Base-by-base conservation (phyloP, 2,888 invertebrate genomes). In the Aporophyla nigra region DNA sequence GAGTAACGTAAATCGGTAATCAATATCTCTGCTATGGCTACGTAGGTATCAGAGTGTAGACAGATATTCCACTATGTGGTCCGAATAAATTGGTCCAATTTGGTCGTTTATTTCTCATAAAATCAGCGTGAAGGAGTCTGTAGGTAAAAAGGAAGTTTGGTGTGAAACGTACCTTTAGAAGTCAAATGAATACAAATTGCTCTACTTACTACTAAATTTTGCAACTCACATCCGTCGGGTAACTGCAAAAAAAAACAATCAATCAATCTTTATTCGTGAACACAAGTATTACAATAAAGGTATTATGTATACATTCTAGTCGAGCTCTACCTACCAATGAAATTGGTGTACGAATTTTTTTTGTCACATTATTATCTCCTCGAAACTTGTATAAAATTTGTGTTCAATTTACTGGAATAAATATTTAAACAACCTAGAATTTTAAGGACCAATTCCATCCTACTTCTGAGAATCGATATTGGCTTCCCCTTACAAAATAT, bases 1-100 rank as follows among this genome's bases (percentile, higher is more conserved):
- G 87, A 88, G 92, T 87, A 82, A 73, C 81, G 84, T 79, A 92
- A 93, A 95, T 93, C 92, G 93, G 92, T 93, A 93, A 95, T 94
- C 95, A 93, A 95, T 95, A 94, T 89, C 87, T 81, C 76, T 86
- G 65, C 59, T 62, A 21, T 77, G 74, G 71, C 54, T 83, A 71
- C 68, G 68, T 71, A 33, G 46, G 19, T 66, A 24, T 5, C 63
- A 62, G 66, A 67, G 53, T 74, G 24, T 51, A n/a, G 0, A 46
- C 33, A 33, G 21, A 40, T 24, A 24, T 1, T 46, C 1, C 16
- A 21, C 1, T 51, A 33, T 51, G 59, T 33, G 19, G 16, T 46
- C 16, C 2, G 19, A 43, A 19, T 66, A 58, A 43, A 51, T 74
- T 66, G 6, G 14, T 10, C 27, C 7, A 4, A 43, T 33, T 46